phyloP scores from a whole-genome alignment of 2,113 vertebrate species.

The Oreotrochilus melanogaster region DNA sequence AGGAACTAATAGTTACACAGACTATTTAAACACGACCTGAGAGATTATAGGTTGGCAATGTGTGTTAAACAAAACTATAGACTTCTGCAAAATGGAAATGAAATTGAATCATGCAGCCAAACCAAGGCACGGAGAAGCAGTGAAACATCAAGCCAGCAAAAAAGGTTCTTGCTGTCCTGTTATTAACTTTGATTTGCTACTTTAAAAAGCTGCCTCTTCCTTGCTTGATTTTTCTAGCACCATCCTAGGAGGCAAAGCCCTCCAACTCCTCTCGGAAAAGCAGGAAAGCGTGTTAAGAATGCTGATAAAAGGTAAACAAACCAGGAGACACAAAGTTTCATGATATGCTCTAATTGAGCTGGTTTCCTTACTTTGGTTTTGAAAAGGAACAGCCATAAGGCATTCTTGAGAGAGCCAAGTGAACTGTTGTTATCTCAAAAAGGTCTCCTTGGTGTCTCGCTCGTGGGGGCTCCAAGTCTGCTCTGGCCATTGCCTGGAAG shows the following conservation, averaged over 20 bases:
- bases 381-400: slow-evolving; percentile 69
- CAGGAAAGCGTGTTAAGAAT: slow-evolving; percentile 52
- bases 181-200: background rate
- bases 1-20: background rate
- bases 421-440: slow-evolving; percentile 71
- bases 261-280: slow-evolving; percentile 44
- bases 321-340: slow-evolving; percentile 63
- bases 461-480: slow-evolving; percentile 75
- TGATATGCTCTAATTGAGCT: slow-evolving; percentile 74
- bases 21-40: background rate
- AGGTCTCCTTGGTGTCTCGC: slow-evolving; percentile 72
- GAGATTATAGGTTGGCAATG: background rate
- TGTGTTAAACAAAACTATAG: background rate
- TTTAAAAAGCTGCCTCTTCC: background rate
- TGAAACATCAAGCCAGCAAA: background rate
- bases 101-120: background rate
- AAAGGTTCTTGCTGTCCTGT: background rate
- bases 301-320: slow-evolving; percentile 73
- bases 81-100: background rate
- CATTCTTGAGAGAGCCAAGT: slow-evolving; percentile 62
- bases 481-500: slow-evolving; percentile 62
- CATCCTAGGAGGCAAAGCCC: background rate
- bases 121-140: background rate
- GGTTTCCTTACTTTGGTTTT: slow-evolving; percentile 63
- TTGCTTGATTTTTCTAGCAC: background rate